Base-by-base conservation (phyloP, 2,113 vertebrate genomes). In the Psilopsiagon aymara region DNA sequence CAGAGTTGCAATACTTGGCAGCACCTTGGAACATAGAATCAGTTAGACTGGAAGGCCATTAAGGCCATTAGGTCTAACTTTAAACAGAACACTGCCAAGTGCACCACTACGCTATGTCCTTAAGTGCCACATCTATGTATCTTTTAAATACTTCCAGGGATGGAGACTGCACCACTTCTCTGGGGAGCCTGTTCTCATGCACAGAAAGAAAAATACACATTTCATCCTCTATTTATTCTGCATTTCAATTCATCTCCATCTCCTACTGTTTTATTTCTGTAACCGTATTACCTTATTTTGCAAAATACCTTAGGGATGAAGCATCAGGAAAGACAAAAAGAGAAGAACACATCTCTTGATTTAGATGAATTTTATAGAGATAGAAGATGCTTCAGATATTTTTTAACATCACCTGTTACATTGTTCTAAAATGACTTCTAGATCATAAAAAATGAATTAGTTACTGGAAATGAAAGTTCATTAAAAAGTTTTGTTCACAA, bases 391-490 rank as follows among this genome's bases (percentile, higher is more conserved):
- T 74, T 77, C 25, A 64, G 25, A 20, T 90, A 83, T 62, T 93
- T 88, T 70, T 78, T 67, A 68, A 20, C 11, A 60, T 89, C 55
- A 79, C 57, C 37, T 75, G 18, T 82, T 73, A 16, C 44, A 47
- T 46, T 90, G 75, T 77, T 90, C 31, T 46, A 80, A 86, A 80
- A 84, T 85, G 47, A 85, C 55, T 85, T 96, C 68, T 46, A 53
- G 41, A 77, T 82, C 63, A 20, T 71, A 66, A 85, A 63, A 31
- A 87, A 76, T 44, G 13, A 92, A 88, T 92, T 86, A 93, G 87
- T 69, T 91, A 62, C n/a, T 85, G 74, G 82, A 93, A 90, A 94
- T 85, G 82, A 80, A 57, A 80, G 25, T 69, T 89, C 53, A 90
- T 91, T 77, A 93, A 77, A 63, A 39, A 74, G 27, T 70, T 41